Conservation (phyloP, 2,797 vertebrate genomes). For the Tiaroga cobitis region DNA sequence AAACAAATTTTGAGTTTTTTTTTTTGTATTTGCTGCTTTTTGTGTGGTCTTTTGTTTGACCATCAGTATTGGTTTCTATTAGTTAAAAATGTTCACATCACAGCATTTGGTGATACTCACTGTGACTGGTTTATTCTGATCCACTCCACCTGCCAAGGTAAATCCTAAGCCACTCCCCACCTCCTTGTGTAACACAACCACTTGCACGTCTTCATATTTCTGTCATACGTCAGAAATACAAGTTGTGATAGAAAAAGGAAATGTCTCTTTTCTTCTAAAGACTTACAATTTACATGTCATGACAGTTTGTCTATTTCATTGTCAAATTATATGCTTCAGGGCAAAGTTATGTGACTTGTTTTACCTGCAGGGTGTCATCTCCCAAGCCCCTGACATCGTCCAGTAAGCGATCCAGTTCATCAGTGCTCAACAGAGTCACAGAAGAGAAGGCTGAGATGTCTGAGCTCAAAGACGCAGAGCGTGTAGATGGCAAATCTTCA, state of each 20-base stretch:
- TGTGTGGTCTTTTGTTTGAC: background rate
- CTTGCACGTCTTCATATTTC: conserved; percentile 78
- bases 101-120: conserved; percentile 67
- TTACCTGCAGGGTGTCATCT: conserved; percentile 75
- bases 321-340: background rate
- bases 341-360: background rate
- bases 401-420: conserved; percentile 80
- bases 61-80: background rate
- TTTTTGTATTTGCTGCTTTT: background rate
- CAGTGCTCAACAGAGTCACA: conserved; percentile 77
- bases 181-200: conserved; percentile 85
- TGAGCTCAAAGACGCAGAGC: conserved; percentile 78
- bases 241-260: background rate
- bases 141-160: conserved; percentile 81
- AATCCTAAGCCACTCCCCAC: conserved; percentile 81
- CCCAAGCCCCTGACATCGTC: conserved; percentile 78
- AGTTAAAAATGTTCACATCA: conserved; percentile 12
- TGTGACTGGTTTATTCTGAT: conserved; percentile 82
- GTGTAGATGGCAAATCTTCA: conserved; percentile 64
- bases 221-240: conserved; percentile 55
- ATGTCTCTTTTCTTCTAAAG: background rate
- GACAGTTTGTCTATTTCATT: background rate
- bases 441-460: conserved; percentile 78
- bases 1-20: no score
- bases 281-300: background rate